A percentile compares a stretch with the other conserved stretches of the same genome.
phyloP scores from a whole-genome alignment of 2,113 vertebrate species.

The Otolemur garnettii region DNA sequence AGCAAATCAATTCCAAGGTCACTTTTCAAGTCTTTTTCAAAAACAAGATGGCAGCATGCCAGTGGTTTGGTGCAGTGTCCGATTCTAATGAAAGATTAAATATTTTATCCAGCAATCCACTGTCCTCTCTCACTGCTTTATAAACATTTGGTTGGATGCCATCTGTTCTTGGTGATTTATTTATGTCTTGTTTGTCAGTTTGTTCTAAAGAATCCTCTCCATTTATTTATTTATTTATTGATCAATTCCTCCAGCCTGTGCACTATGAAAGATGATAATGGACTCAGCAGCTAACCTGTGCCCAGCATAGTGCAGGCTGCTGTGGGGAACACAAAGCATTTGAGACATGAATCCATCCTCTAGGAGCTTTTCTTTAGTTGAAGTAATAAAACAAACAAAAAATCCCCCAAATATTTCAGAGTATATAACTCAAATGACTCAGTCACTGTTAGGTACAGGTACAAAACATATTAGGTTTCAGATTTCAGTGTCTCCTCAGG shows the following conservation, averaged over 20 bases:
- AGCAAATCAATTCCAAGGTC: constrained; percentile 71
- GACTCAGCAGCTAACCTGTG: constrained; percentile 6
- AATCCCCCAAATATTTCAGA: not conserved
- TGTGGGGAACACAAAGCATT: not conserved
- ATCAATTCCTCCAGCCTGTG: constrained; percentile 32
- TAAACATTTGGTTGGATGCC: constrained; percentile 76
- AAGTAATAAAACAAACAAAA: not conserved
- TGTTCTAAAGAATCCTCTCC: constrained; percentile 60
- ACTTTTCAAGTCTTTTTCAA: constrained; percentile 54
- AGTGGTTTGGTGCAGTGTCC: constrained; percentile 55
- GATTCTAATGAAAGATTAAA: constrained; percentile 76
- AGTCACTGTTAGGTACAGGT: not conserved
- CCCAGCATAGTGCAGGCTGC: not conserved
- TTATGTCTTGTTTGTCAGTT: constrained; percentile 77
- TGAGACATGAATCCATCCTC: not conserved
- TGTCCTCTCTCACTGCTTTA: constrained; percentile 71
- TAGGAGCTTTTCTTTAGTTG: not conserved
- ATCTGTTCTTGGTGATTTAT: constrained; percentile 82
- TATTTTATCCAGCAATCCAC: constrained; percentile 70
- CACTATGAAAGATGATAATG: constrained; percentile 19
- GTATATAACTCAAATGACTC: not conserved
- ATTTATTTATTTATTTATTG: constrained; percentile 67
- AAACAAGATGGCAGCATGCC: not conserved
- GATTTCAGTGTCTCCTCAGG: not conserved
- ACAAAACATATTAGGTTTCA: not conserved